phyloP scores from a whole-genome alignment of 1,140 invertebrate genomes.

The Micrasema longulum region DNA sequence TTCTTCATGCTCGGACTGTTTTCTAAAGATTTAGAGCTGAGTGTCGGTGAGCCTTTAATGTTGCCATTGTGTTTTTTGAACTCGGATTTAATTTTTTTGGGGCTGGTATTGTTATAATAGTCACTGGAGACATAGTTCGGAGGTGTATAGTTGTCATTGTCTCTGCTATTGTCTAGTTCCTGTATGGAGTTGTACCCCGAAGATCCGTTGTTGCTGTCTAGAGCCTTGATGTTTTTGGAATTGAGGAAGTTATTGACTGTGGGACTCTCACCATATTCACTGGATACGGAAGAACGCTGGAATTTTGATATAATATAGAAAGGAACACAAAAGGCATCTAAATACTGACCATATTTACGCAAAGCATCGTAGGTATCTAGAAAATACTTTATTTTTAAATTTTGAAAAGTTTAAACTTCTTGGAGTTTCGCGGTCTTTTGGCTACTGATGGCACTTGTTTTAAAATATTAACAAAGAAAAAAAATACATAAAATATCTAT shows the following conservation, averaged over 20 bases:
- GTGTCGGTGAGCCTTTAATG: slow-evolving; percentile 8
- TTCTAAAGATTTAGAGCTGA: slow-evolving; percentile 3
- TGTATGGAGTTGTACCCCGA: slow-evolving; percentile 45
- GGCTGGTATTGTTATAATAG: slow-evolving; percentile 19
- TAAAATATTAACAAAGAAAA: no score
- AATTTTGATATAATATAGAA: slow-evolving; percentile 35
- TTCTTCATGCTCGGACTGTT: slow-evolving; percentile 20
- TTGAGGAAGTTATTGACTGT: slow-evolving; percentile 37
- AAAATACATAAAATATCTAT: no score
- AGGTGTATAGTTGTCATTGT: slow-evolving; percentile 56
- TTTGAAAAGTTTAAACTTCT: no score
- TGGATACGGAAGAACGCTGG: slow-evolving; percentile 50
- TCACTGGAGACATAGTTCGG: slow-evolving; percentile 38
- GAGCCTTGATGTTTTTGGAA: slow-evolving; percentile 35
- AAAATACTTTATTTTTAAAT: no score
- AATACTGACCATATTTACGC: no score
- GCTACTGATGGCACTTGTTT: no score
- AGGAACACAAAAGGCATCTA: no score
- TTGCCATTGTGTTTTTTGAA: slow-evolving; percentile 1
- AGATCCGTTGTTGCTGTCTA: slow-evolving; percentile 32
- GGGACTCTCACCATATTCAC: slow-evolving; percentile 45
- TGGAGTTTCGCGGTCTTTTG: no score
- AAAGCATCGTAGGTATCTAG: no score
- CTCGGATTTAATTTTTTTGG: slow-evolving; percentile 16
- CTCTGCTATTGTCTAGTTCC: slow-evolving; percentile 47